Percentiles rank a stretch among this genome's conserved stretches.
These are phyloP conservation scores for Xylocopa sonorina DNA, from an alignment of 1,140 invertebrate species.

Conservation along the genomic window DNA sequence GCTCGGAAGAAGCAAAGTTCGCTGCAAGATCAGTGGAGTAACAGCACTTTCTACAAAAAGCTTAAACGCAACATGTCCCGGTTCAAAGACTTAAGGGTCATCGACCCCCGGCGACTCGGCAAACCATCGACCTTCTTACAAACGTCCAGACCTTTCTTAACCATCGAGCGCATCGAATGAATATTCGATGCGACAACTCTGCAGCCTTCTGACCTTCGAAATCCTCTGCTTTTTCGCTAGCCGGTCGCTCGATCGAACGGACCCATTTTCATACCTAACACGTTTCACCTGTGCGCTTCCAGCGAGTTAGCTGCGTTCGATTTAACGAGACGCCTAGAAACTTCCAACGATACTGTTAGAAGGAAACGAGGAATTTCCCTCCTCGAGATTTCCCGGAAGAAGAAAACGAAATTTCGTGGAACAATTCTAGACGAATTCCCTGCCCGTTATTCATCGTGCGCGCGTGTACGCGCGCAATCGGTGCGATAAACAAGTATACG, in stretches of 20 bases:
- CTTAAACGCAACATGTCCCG: constrained; percentile 65
- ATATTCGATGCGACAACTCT: constrained; percentile 46
- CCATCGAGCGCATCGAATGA: constrained; percentile 47
- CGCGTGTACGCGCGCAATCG: constrained; percentile 51
- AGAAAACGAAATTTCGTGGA: neutral
- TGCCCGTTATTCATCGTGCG: constrained; percentile 53
- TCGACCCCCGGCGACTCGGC: constrained; percentile 54
- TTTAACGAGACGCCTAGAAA: too few species aligned
- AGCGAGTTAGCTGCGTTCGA: neutral
- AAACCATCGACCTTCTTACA: constrained; percentile 65
- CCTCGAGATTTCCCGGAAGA: neutral
- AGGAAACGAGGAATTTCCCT: neutral
- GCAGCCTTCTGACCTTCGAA: constrained; percentile 29
- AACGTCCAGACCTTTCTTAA: constrained; percentile 66
- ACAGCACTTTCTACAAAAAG: constrained; percentile 67
- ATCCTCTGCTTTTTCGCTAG: neutral
- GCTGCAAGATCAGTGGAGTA: constrained; percentile 43
- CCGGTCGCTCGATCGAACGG: neutral
- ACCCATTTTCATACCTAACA: neutral
- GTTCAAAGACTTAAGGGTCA: constrained; percentile 64
- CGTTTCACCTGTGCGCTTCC: neutral
- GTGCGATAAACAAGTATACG: constrained; percentile 48
- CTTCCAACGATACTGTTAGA: too few species aligned
- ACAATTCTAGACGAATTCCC: constrained; percentile 52
- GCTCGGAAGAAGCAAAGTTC: constrained; percentile 15